A percentile compares a stretch with the other conserved stretches of the same genome.
These are phyloP conservation scores for Taenaris catops DNA, from an alignment of 2,888 invertebrate species.

Conservation along the genomic window DNA sequence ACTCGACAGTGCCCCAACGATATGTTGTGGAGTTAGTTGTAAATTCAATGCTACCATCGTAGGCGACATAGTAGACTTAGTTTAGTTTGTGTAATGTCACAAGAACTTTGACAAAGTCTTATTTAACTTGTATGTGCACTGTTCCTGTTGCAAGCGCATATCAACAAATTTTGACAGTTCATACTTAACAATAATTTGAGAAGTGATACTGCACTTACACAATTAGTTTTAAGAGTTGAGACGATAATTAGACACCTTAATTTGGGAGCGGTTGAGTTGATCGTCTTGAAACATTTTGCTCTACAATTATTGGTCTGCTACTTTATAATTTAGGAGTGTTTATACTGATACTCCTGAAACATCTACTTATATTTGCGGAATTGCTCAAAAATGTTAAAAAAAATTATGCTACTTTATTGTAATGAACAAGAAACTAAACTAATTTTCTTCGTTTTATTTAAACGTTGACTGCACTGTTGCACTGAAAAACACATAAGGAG, in stretches of 20 bases:
- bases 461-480: no score
- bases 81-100: conserved; percentile 58
- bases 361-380: no score
- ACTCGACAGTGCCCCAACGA: not conserved
- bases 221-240: not conserved
- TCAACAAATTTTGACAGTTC: conserved; percentile 70
- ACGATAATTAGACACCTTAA: not conserved
- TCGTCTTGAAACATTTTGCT: no score
- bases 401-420: no score
- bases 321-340: no score
- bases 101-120: conserved; percentile 66
- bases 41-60: conserved; percentile 44
- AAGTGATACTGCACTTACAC: conserved; percentile 27
- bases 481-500: no score
- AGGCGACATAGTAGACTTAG: conserved; percentile 59
- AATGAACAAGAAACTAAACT: no score
- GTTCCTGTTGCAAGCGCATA: conserved; percentile 67
- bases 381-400: no score
- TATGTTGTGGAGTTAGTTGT: not conserved
- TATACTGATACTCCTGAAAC: no score
- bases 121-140: conserved; percentile 67
- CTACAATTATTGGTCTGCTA: no score
- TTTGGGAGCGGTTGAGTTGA: no score
- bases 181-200: conserved; percentile 42
- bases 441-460: no score